Percentiles rank a stretch among this genome's conserved stretches.
These are phyloP conservation scores for Lathamus discolor DNA, from an alignment of 2,113 vertebrate species.

Conservation along the genomic window DNA sequence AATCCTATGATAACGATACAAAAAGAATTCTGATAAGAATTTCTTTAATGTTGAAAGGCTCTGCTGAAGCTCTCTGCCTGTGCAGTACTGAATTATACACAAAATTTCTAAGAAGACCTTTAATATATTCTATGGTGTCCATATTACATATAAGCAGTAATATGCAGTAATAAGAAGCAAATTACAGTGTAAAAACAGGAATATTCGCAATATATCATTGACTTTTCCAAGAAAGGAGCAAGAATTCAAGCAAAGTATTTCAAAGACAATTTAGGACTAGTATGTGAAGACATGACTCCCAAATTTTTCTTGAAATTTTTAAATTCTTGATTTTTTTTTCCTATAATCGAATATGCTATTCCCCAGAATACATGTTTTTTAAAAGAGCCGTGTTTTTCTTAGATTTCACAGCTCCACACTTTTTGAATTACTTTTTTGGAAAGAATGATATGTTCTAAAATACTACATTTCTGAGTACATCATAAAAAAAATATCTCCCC, in stretches of 20 bases:
- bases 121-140: not conserved
- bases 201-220: not conserved
- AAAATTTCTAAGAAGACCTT: not conserved
- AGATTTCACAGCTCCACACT: not conserved
- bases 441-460: not conserved
- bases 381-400: not conserved
- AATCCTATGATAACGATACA: not conserved
- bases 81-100: not conserved
- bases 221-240: not conserved
- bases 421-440: not conserved
- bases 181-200: not conserved
- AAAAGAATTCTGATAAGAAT: not conserved
- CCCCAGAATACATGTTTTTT: not conserved
- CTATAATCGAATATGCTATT: not conserved
- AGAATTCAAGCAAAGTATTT: not conserved
- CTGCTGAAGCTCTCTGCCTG: not conserved
- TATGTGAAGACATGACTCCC: not conserved
- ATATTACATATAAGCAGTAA: not conserved
- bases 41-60: not conserved
- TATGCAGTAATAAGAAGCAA: not conserved
- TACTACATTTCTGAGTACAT: not conserved
- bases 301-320: not conserved
- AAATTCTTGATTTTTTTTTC: not conserved
- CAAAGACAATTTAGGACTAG: not conserved
- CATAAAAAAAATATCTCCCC: not conserved